Conservation (phyloP, 1,140 invertebrate genomes). For the Steinernema khuongi region DNA sequence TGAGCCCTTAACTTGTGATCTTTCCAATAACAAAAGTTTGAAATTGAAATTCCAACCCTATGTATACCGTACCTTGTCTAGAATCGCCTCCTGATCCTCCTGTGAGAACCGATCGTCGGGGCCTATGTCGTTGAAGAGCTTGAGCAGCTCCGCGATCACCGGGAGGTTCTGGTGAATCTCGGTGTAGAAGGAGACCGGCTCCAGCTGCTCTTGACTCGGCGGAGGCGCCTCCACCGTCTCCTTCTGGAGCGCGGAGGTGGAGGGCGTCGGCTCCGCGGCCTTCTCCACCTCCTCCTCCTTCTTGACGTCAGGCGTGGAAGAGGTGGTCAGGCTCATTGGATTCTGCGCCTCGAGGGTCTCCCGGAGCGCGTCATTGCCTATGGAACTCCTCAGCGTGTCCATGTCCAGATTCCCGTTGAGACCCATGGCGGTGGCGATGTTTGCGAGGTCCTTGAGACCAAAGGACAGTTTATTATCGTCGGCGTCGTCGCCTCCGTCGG, state of each 20-base stretch:
- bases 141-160: neutral
- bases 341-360: neutral
- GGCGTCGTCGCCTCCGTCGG: neutral
- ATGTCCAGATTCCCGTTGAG: neutral
- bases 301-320: neutral
- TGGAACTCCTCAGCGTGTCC: too few relatives aligned
- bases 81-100: neutral
- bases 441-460: neutral
- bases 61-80: slow-evolving; percentile 1
- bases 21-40: too few relatives aligned
- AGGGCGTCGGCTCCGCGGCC: neutral
- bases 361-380: neutral
- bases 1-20: too few relatives aligned
- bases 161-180: neutral
- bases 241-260: neutral
- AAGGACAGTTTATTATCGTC: neutral
- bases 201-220: neutral
- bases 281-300: too few relatives aligned
- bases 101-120: neutral
- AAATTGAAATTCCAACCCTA: too few relatives aligned
- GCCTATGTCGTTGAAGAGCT: neutral
- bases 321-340: neutral
- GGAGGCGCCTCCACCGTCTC: neutral
- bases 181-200: neutral
- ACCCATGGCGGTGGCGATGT: neutral